Evolutionary conservation across 2,888 invertebrate species (phyloP).

Genomic region (Plebejus argus): DNA sequence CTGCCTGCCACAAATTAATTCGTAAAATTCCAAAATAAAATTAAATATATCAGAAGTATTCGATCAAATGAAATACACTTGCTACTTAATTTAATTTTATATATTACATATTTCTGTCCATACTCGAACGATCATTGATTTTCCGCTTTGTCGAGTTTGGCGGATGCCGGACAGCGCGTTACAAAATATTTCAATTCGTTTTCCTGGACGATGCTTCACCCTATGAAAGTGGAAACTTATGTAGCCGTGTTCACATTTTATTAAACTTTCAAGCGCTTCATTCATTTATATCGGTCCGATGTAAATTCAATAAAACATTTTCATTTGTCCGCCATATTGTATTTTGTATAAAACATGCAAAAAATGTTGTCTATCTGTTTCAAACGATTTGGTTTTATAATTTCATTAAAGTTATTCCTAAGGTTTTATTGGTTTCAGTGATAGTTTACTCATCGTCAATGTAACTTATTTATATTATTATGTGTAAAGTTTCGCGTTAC

Average conservation of each 20-base stretch:
- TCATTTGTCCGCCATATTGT: neutral
- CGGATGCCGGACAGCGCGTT: slow-evolving; percentile 50
- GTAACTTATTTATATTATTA: too few relatives aligned
- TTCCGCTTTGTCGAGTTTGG: slow-evolving; percentile 53
- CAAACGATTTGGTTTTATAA: neutral
- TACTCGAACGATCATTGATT: slow-evolving; percentile 44
- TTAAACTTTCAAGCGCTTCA: slow-evolving; percentile 54
- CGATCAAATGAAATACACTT: neutral
- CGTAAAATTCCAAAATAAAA: neutral
- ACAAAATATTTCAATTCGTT: slow-evolving; percentile 50
- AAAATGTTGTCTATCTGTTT: neutral
- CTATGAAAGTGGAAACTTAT: slow-evolving; percentile 53
- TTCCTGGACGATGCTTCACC: slow-evolving; percentile 53
- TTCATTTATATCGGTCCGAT: slow-evolving; percentile 42
- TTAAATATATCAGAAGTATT: neutral
- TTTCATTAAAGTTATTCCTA: neutral
- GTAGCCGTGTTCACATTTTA: slow-evolving; percentile 56
- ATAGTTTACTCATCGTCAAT: too few relatives aligned
- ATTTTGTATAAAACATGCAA: neutral
- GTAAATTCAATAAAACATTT: slow-evolving; percentile 33
- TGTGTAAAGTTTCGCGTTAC: too few relatives aligned
- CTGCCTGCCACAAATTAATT: neutral
- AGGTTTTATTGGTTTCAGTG: neutral
- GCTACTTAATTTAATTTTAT: slow-evolving; percentile 29
- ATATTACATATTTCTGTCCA: slow-evolving; percentile 42